phyloP scores from a whole-genome alignment of 2,797 vertebrate genomes.

The Hydrolagus colliei region DNA sequence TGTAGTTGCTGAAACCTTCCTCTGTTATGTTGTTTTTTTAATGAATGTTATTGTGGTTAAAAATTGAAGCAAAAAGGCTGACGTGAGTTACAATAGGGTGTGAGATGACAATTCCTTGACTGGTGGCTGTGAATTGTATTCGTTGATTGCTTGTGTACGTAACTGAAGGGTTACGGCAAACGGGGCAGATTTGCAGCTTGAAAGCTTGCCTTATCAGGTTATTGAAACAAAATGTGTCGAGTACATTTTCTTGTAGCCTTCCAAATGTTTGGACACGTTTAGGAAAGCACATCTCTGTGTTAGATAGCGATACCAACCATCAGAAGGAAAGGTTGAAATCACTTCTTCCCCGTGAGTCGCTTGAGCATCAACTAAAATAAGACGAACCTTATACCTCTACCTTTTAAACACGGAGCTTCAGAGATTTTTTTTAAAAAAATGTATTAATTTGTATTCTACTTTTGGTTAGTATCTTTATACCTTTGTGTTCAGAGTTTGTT shows the following conservation, averaged over 20 bases:
- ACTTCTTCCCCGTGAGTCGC: neutral
- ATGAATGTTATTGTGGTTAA: neutral
- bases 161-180: neutral
- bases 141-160: neutral
- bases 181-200: no score
- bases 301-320: no score
- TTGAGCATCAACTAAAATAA: neutral
- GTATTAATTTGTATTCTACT: neutral
- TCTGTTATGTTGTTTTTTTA: neutral
- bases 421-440: neutral
- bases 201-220: neutral
- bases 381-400: no score
- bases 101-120: no score
- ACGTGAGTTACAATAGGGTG: neutral
- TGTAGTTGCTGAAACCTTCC: neutral
- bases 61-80: neutral
- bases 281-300: slow-evolving; percentile 41
- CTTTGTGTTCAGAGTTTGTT: neutral
- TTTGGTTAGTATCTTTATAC: neutral
- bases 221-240: neutral
- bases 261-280: neutral
- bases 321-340: no score
- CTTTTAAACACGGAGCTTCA: neutral
- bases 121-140: no score
- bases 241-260: neutral